Evolutionary conservation across 2,797 vertebrate genomes (phyloP).

Genomic region (Phoebastria nigripes): DNA sequence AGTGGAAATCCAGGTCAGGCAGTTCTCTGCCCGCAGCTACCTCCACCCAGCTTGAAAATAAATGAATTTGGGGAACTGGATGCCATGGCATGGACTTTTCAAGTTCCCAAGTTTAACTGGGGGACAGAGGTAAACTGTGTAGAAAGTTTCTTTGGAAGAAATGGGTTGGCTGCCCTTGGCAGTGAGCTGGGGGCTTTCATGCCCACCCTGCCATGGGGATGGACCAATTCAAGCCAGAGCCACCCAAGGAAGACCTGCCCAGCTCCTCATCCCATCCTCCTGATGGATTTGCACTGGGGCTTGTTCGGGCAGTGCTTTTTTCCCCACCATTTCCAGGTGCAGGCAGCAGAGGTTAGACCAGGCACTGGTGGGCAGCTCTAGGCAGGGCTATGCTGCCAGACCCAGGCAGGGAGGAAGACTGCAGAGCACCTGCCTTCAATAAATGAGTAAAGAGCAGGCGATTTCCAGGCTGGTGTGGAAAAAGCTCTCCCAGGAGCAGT

Average conservation of each 20-base stretch:
- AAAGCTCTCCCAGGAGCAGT: neutral
- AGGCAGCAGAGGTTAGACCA: neutral
- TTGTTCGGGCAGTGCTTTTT: accelerated
- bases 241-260: accelerated
- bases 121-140: neutral
- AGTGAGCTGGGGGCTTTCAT: neutral
- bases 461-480: neutral
- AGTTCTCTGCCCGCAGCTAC: neutral
- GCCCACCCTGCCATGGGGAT: neutral
- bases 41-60: neutral
- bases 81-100: accelerated
- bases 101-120: neutral
- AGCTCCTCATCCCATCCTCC: neutral
- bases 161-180: neutral
- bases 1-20: slow-evolving; percentile 48
- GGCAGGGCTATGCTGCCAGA: neutral
- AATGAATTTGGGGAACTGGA: neutral
- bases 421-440: neutral
- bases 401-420: neutral
- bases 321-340: neutral
- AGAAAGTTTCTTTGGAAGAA: neutral
- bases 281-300: accelerated
- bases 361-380: neutral
- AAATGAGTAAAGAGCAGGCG: accelerated
- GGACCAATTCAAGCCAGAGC: neutral